Conservation (phyloP, 2,113 vertebrate species). For the Triplophysa tibetana region DNA sequence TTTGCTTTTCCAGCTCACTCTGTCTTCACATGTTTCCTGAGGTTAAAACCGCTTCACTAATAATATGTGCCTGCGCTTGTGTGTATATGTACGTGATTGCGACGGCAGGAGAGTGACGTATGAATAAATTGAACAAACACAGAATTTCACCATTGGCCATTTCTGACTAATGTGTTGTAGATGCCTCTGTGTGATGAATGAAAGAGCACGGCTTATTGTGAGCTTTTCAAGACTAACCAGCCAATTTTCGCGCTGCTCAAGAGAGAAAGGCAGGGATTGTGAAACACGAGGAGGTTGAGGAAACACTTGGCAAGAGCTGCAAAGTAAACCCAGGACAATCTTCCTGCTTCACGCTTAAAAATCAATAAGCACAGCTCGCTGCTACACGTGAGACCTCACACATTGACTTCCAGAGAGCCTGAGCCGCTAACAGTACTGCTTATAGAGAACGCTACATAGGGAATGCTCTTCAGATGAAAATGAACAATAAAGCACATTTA, state of each 20-base stretch:
- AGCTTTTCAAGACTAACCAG: constrained; percentile 53
- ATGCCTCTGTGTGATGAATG: too few relatives aligned
- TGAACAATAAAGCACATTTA: too few relatives aligned
- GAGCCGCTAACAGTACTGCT: constrained; percentile 35
- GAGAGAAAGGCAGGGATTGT: constrained; percentile 13
- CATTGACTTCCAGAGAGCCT: constrained; percentile 42
- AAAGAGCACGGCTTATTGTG: too few relatives aligned
- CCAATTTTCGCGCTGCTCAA: constrained; percentile 35
- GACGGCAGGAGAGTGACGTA: too few relatives aligned
- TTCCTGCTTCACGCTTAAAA: constrained; percentile 64
- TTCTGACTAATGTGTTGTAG: too few relatives aligned
- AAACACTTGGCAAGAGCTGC: constrained; percentile 60
- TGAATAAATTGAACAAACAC: too few relatives aligned
- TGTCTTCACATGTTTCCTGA: constrained; percentile 39
- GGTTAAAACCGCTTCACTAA: constrained; percentile 7
- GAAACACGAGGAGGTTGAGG: constrained; percentile 54
- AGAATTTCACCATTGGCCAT: too few relatives aligned
- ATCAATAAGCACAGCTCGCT: constrained; percentile 55
- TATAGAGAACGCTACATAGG: background rate
- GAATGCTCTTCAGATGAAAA: too few relatives aligned
- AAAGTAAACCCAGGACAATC: constrained; percentile 65
- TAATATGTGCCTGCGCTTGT: background rate
- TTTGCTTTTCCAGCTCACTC: constrained; percentile 38
- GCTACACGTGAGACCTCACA: constrained; percentile 60
- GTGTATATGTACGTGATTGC: constrained; percentile 35